Evolutionary conservation across 2,797 vertebrate species (phyloP).

Genomic region (Heteromormyrus szaboi): DNA sequence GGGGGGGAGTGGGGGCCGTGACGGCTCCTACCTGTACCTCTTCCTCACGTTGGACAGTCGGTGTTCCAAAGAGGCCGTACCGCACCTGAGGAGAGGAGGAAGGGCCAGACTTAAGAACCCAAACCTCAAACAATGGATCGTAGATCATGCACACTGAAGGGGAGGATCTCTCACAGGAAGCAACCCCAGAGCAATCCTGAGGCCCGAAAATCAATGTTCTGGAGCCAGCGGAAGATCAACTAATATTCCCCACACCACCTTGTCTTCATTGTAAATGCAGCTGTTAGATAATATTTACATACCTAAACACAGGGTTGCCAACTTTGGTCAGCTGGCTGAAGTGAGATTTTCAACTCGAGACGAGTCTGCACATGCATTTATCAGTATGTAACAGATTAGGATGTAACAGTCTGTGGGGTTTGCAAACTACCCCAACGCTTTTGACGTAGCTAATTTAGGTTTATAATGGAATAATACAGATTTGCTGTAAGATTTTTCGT

Average conservation of each 20-base stretch:
- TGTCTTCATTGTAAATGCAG: background rate
- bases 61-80: slow-evolving; percentile 91
- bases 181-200: background rate
- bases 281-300: background rate
- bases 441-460: background rate
- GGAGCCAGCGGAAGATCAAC: background rate
- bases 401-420: background rate
- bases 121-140: slow-evolving; percentile 8
- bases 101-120: background rate
- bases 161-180: background rate
- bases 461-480: background rate
- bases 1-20: too few species aligned
- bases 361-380: background rate
- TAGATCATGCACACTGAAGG: background rate
- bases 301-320: background rate
- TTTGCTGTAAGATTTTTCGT: background rate
- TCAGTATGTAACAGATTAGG: background rate
- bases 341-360: background rate
- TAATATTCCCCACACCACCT: background rate
- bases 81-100: slow-evolving; percentile 65
- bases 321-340: background rate
- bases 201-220: background rate
- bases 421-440: background rate
- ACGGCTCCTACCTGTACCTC: slow-evolving; percentile 79
- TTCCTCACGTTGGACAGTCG: slow-evolving; percentile 95